Evolutionary conservation across 37 sponge, comb jelly and placozoan genomes (phyloP).

Genomic region (Lycopodina hypogea): DNA sequence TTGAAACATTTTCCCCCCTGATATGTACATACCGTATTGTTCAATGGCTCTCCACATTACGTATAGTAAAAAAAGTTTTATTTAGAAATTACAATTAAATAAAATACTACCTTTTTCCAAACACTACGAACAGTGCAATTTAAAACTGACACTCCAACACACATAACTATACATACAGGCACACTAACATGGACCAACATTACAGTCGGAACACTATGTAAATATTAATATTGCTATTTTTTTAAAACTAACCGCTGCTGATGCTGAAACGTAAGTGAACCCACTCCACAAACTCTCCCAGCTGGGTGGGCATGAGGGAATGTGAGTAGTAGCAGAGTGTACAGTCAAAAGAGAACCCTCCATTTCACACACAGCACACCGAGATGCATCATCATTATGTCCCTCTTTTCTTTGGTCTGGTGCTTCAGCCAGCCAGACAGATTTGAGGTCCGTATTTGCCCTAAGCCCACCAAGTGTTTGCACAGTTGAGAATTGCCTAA

Average conservation of each 20-base stretch:
- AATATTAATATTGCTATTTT: too few relatives aligned
- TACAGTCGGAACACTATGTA: too few relatives aligned
- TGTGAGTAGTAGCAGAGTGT: neutral
- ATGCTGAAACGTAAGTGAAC: neutral
- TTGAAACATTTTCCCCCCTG: too few relatives aligned
- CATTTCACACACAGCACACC: slow-evolving; percentile 23
- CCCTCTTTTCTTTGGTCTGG: neutral
- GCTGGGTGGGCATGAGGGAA: slow-evolving; percentile 5
- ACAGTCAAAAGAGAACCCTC: slow-evolving; percentile 6
- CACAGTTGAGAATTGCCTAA: neutral
- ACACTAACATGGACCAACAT: too few relatives aligned
- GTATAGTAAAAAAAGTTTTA: too few relatives aligned
- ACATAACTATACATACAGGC: too few relatives aligned
- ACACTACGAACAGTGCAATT: too few relatives aligned
- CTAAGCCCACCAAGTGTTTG: neutral
- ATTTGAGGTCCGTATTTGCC: neutral
- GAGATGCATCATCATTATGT: neutral
- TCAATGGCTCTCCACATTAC: too few relatives aligned
- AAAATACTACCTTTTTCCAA: too few relatives aligned
- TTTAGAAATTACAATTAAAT: too few relatives aligned
- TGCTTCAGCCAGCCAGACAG: neutral
- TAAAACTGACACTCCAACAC: too few relatives aligned
- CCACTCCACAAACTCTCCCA: slow-evolving; percentile 31
- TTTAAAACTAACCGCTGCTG: neutral
- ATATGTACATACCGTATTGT: too few relatives aligned